Conservation (phyloP, 2,113 vertebrate genomes). For the Azemiops feae region DNA sequence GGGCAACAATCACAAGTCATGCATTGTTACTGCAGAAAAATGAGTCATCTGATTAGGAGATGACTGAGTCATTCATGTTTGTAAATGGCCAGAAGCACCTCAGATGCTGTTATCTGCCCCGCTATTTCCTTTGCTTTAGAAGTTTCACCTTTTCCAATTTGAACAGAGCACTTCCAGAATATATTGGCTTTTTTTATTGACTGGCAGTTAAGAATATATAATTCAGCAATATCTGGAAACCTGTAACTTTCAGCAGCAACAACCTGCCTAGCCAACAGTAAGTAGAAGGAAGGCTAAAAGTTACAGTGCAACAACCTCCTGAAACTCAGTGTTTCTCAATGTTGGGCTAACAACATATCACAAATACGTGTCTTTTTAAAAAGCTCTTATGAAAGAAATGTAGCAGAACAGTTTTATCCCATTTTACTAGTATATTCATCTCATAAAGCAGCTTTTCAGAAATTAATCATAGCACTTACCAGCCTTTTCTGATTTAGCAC, state of each 20-base stretch:
- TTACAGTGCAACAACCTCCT: neutral
- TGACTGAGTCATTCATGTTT: neutral
- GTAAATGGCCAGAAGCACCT: neutral
- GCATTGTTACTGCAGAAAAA: neutral
- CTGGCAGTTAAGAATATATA: neutral
- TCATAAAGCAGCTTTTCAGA: neutral
- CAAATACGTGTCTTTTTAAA: neutral
- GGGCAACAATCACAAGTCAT: neutral
- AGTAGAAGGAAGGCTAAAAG: neutral
- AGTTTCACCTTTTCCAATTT: neutral
- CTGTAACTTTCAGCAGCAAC: neutral
- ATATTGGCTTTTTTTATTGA: neutral
- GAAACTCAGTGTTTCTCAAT: neutral
- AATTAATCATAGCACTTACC: conserved; percentile 70
- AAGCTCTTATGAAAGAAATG: neutral
- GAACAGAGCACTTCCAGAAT: neutral
- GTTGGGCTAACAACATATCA: neutral
- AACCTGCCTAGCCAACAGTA: neutral
- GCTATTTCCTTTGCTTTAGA: neutral
- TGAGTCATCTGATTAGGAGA: neutral
- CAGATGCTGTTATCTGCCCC: neutral
- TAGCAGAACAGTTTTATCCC: neutral
- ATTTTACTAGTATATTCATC: neutral
- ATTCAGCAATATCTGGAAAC: neutral
- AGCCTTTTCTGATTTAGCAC: conserved; percentile 96